Base-by-base conservation (phyloP, 2,797 vertebrate genomes). In the Gobionotothen gibberifrons region DNA sequence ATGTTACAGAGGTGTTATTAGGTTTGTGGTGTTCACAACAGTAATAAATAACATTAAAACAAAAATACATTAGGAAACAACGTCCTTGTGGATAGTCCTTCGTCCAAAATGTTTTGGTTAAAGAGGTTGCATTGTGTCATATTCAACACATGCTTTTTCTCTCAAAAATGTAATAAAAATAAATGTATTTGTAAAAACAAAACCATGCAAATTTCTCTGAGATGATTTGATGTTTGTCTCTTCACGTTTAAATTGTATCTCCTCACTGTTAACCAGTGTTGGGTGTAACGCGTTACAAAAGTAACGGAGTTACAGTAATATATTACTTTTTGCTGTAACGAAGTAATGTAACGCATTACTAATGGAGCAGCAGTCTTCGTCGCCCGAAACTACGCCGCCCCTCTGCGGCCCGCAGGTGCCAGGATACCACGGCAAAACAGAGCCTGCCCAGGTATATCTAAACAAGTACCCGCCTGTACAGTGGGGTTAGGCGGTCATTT, bases 171-270 rank as follows among this genome's bases (percentile, higher is more conserved):
- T 29, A 29, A 29, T 5, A 29, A 3, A 21, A 29, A 29, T 29
- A 29, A 29, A 29, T 29, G 29, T 60, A 26, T 79, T 40, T 76
- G 65, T 63, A 52, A 26, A 6, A 19, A 69, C 56, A 29, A 17
- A 60, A 39, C 3, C 5, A 22, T 62, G 43, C 54, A 47, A 78
- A 81, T 62, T 60, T 40, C 58, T 71, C 0, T 0, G 1, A 29
- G 17, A 15, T 76, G 6, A 19, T 68, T 46, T 61, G 44, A n/a
- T 5, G 52, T 64, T 52, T 63, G 44, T 59, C 65, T 77, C 59
- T n/a, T 60, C 17, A 22, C 36, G 17, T 68, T 57, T 59, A 36
- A 29, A 68, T 77, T 85, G 79, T 74, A 72, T 85, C 73, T 79
- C 61, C 63, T 1, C n/a, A 4, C 47, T 72, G 81, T 71, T 85